A percentile compares a stretch with the other conserved stretches of the same genome.
These are phyloP conservation scores for Sminthurides aquaticus DNA, from an alignment of 2,888 invertebrate genomes.

Conservation along the genomic window DNA sequence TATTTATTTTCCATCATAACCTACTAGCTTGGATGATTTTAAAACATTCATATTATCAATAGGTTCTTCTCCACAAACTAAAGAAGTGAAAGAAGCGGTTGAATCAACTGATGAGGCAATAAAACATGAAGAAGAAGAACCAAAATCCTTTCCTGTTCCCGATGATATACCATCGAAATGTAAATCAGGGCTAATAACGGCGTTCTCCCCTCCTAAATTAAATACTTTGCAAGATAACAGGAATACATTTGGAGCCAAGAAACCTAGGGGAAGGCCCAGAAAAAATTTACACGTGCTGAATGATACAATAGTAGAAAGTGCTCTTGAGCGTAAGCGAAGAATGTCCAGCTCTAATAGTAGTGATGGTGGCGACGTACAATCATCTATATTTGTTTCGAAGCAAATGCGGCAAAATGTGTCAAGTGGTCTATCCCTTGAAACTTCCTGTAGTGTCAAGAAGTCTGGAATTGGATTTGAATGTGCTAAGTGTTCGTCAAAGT, in stretches of 20 bases:
- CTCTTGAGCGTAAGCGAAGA: background rate
- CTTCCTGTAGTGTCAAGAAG: background rate
- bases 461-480: slow-evolving; percentile 17
- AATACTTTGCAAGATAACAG: background rate
- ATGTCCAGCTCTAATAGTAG: slow-evolving; percentile 8
- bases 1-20: background rate
- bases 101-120: background rate
- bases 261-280: background rate
- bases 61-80: no score
- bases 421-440: background rate
- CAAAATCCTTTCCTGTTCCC: background rate
- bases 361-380: slow-evolving; percentile 1
- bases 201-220: background rate
- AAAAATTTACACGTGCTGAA: no score
- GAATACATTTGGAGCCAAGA: background rate
- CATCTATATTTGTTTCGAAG: background rate
- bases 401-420: background rate
- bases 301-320: background rate
- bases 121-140: background rate
- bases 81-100: background rate
- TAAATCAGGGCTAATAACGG: slow-evolving; percentile 1
- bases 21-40: no score
- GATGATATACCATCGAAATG: no score
- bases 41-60: no score
- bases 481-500: slow-evolving; percentile 28